Evolutionary conservation across 2,113 vertebrate species (phyloP), one percentile per base, ranked within the genome.

Genomic region (Genyomyrus donnyi): DNA sequence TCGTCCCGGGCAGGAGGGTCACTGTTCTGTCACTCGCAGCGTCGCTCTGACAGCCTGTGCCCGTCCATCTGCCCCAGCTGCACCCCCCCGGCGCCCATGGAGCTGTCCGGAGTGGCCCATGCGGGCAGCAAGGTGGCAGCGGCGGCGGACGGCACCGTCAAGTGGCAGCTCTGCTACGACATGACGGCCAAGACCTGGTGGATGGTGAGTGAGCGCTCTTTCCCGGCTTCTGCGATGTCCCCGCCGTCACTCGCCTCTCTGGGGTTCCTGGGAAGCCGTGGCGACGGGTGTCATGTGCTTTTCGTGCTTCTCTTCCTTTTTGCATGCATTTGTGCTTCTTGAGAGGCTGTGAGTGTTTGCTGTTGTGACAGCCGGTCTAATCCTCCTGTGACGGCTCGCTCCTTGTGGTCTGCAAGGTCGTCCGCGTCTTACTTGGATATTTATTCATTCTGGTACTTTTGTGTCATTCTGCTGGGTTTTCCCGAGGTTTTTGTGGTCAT

Each of bases 121-220:
- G 89, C 91, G 89, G 91, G 90, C n/a, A 90, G 91, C 31, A 91
- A 86, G 58, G 45, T 53, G 10, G 74, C 94, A 0, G 92, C 66
- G 35, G 45, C 87, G 5, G 74, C 94, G 0, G 93, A 95, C 93
- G 93, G 93, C 58, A 92, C 95, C 0, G 97, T 97, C 92, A 98
- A 96, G 91, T 98, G 98, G 98, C 98, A 98, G 93, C 95, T 99
- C 7, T 97, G 97, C 93, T 99, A 98, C 87, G 94, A 98, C 77
- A 93, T 95, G 94, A 96, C 94, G 1, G 97, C 97, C 50, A 97
- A 95, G 94, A 98, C 97, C 0, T 98, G 98, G 98, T 98, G 98
- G 98, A 98, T 98, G 98, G 98, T 99, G 93, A 98, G 98, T 97
- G 48, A 31, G 24, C 53, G 5, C 53, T 39, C 15, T 50, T 39